Evolutionary conservation across 2,888 invertebrate species (phyloP).

Genomic region (Drosophila leonis): DNA sequence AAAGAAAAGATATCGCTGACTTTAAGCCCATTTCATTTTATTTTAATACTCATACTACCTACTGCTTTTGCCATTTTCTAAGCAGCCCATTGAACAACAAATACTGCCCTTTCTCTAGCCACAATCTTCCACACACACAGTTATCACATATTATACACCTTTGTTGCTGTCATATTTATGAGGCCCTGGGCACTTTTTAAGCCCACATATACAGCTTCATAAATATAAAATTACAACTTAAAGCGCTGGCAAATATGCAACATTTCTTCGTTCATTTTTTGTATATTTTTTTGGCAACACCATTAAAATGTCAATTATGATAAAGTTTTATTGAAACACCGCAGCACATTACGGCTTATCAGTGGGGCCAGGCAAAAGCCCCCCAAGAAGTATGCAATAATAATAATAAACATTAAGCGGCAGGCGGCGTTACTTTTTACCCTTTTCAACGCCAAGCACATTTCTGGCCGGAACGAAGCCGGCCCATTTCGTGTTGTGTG

Average conservation of each 20-base stretch:
- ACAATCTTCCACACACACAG: conserved; percentile 17
- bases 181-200: conserved; percentile 49
- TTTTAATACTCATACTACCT: background rate
- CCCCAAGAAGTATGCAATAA: conserved; percentile 65
- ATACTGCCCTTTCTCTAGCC: background rate
- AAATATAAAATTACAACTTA: conserved; percentile 65
- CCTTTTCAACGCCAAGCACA: conserved; percentile 63
- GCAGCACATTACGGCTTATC: conserved; percentile 76
- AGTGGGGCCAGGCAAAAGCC: conserved; percentile 47
- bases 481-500: conserved; percentile 57
- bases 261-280: conserved; percentile 13
- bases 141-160: conserved; percentile 63
- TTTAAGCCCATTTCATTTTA: background rate
- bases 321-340: conserved; percentile 80
- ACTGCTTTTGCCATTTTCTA: background rate
- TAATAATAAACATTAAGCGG: conserved; percentile 75
- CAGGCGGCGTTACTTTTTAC: conserved; percentile 55
- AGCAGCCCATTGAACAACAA: background rate
- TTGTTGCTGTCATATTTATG: conserved; percentile 58
- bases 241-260: conserved; percentile 41
- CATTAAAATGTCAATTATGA: conserved; percentile 80
- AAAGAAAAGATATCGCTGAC: background rate
- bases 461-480: conserved; percentile 22
- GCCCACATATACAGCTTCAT: conserved; percentile 49
- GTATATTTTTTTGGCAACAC: conserved; percentile 41